phyloP scores from a whole-genome alignment of 2,888 invertebrate genomes.

The Mimas tiliae region DNA sequence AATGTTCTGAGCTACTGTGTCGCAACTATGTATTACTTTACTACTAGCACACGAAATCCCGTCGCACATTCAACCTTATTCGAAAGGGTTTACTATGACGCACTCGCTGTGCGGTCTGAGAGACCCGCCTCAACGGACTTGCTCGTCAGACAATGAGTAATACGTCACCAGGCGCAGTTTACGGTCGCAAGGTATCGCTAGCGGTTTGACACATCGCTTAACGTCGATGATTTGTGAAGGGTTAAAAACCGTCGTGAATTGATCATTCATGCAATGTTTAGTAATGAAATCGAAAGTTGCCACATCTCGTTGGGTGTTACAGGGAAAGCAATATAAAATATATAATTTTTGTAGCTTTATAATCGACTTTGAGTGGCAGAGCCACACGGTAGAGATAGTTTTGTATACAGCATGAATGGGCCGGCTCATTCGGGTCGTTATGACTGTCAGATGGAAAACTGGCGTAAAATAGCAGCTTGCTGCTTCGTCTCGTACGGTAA shows the following conservation, averaged over 20 bases:
- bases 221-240: constrained; percentile 73
- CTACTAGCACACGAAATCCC: constrained; percentile 17
- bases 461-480: no score
- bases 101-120: constrained; percentile 32
- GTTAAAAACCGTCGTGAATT: constrained; percentile 55
- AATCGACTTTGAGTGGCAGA: no score
- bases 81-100: constrained; percentile 40
- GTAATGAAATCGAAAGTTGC: constrained; percentile 27
- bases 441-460: no score
- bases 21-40: constrained; percentile 67
- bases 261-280: constrained; percentile 39
- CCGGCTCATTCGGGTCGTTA: no score
- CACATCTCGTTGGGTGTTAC: no score
- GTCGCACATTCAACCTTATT: constrained; percentile 42
- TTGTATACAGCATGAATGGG: no score
- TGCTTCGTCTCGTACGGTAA: no score
- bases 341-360: no score
- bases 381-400: no score
- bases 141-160: constrained; percentile 69
- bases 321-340: not conserved
- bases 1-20: constrained; percentile 75
- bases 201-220: constrained; percentile 75
- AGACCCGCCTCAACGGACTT: constrained; percentile 46
- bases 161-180: constrained; percentile 74
- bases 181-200: constrained; percentile 75